These are phyloP conservation scores for Gavialis gangeticus DNA, from an alignment of 2,113 vertebrate species.

Conservation along the genomic window DNA sequence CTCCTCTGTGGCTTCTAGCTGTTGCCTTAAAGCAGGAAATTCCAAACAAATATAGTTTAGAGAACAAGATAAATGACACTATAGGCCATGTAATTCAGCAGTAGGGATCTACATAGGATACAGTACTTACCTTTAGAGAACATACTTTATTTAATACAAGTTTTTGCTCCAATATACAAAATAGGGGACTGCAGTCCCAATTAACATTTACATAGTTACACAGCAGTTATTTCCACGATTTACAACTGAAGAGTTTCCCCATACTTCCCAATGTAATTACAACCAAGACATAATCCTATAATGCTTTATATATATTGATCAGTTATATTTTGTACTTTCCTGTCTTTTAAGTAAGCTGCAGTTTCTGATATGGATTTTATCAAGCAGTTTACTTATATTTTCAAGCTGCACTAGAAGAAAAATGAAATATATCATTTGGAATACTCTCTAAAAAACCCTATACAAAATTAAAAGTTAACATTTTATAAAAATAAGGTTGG, in stretches of 20 bases:
- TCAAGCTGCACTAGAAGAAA: constrained; percentile 68
- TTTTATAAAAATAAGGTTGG: constrained; percentile 58
- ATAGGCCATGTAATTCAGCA: constrained; percentile 19
- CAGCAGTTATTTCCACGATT: constrained; percentile 70
- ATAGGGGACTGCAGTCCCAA: constrained; percentile 73
- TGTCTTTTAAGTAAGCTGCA: constrained; percentile 41
- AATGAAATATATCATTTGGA: constrained; percentile 58
- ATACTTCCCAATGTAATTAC: constrained; percentile 27
- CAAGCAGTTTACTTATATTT: constrained; percentile 55
- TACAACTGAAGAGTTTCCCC: constrained; percentile 46
- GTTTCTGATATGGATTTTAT: constrained; percentile 63
- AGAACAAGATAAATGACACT: constrained; percentile 9
- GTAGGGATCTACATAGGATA: constrained; percentile 61
- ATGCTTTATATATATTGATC: constrained; percentile 22
- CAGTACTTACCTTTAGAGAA: constrained; percentile 74
- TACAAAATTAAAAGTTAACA: constrained; percentile 43
- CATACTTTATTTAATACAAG: constrained; percentile 92
- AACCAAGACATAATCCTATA: constrained; percentile 46
- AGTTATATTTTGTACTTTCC: background rate
- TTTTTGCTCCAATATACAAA: constrained; percentile 84
- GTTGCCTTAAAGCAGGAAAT: background rate
- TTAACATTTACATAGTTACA: constrained; percentile 77
- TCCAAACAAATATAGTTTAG: background rate
- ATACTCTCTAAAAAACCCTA: constrained; percentile 49
- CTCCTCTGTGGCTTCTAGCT: background rate